These are phyloP conservation scores for Acropternis orthonyx DNA, from an alignment of 2,797 vertebrate species.

Conservation along the genomic window DNA sequence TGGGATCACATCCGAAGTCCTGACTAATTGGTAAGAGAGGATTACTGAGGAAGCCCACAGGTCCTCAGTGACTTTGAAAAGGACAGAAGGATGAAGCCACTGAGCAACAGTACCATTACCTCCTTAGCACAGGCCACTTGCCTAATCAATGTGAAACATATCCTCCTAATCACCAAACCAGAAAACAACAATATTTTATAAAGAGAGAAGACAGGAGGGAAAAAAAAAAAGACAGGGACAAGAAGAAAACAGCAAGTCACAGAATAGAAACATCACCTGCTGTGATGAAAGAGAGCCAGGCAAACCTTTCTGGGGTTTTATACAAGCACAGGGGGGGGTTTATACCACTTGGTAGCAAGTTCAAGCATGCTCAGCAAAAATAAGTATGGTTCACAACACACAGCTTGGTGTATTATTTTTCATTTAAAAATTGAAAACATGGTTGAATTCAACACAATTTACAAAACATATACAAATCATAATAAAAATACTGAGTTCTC, in stretches of 20 bases:
- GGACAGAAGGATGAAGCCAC: neutral
- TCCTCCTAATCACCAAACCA: neutral
- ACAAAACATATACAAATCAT: neutral
- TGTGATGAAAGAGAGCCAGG: neutral
- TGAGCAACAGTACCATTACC: neutral
- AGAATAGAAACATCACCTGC: neutral
- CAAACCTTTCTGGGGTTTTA: neutral
- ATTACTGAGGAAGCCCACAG: neutral
- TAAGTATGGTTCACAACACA: neutral
- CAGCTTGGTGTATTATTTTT: neutral
- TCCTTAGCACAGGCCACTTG: neutral
- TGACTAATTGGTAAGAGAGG: neutral
- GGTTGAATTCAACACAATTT: neutral
- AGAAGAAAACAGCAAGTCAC: neutral
- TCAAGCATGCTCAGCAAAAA: neutral
- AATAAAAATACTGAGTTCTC: neutral
- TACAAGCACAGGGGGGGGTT: neutral
- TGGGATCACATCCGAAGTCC: neutral
- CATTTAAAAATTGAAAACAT: neutral
- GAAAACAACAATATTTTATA: neutral
- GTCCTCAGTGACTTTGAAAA: neutral
- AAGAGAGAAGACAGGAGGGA: neutral
- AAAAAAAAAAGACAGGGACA: neutral
- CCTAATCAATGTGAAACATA: neutral
- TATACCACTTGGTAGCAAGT: neutral